These are phyloP conservation scores for Arothron firmamentum DNA, from an alignment of 2,113 vertebrate species.

Conservation along the genomic window DNA sequence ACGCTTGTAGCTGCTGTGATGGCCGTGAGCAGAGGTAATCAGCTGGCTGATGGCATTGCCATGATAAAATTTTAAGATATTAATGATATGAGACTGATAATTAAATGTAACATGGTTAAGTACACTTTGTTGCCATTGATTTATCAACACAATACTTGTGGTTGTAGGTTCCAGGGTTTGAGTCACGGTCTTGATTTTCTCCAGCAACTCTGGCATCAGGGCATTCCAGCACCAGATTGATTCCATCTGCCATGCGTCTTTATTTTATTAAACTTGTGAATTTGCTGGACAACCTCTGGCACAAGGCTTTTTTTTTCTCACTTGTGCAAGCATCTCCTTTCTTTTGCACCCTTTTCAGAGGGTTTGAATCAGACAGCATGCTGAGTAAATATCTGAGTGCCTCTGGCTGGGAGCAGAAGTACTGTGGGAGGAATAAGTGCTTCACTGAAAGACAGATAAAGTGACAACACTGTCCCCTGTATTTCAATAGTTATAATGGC, in stretches of 20 bases:
- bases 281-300: neutral
- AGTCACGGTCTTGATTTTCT: no score
- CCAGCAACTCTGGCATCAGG: neutral
- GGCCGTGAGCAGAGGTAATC: no score
- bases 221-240: constrained; percentile 8
- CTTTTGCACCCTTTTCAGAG: neutral
- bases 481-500: neutral
- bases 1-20: neutral
- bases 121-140: neutral
- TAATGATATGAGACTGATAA: neutral
- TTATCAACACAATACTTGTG: neutral
- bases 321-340: constrained; percentile 3
- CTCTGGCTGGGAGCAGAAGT: neutral
- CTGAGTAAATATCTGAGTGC: neutral
- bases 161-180: no score
- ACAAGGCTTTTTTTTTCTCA: constrained; percentile 2
- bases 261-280: constrained; percentile 1
- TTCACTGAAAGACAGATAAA: neutral
- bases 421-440: neutral
- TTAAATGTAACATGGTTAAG: neutral
- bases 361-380: neutral
- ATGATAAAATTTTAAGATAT: no score
- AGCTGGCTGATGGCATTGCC: no score
- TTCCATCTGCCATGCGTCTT: neutral
- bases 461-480: neutral